A percentile compares a stretch with the other conserved stretches of the same genome.
Evolutionary conservation across 2,113 vertebrate genomes (phyloP).

Genomic region (Rhynchopsitta pachyrhyncha): DNA sequence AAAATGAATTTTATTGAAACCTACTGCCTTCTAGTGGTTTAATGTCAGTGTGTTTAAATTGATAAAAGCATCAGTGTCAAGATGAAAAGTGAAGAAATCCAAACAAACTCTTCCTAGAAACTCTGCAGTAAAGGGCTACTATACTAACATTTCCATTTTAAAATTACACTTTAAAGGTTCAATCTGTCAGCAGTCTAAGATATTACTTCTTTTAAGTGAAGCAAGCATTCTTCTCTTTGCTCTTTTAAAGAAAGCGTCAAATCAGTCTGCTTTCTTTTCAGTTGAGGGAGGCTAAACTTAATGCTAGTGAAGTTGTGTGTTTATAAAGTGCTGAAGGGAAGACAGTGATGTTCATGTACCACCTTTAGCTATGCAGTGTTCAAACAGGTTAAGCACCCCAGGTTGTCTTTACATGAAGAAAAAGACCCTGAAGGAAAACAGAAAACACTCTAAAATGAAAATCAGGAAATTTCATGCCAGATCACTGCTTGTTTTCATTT

Average conservation of each 20-base stretch:
- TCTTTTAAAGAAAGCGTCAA: neutral
- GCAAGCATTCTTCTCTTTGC: neutral
- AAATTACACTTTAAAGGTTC: neutral
- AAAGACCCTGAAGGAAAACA: neutral
- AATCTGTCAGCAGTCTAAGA: neutral
- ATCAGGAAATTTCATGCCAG: neutral
- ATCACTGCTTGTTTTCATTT: neutral
- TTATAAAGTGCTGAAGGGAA: neutral
- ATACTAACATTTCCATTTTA: neutral
- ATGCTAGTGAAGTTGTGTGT: neutral
- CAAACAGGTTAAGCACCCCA: neutral
- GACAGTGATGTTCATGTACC: neutral
- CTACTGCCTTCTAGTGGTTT: conserved; percentile 9
- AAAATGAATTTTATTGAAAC: conserved; percentile 34
- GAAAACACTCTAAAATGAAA: neutral
- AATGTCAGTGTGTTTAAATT: conserved; percentile 18
- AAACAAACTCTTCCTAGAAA: neutral
- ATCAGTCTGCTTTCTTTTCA: neutral
- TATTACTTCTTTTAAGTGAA: neutral
- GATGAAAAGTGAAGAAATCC: conserved; percentile 7
- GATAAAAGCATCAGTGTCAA: conserved; percentile 12
- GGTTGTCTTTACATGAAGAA: neutral
- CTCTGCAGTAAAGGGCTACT: neutral
- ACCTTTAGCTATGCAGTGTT: neutral
- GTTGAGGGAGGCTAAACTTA: neutral